Evolutionary conservation across 2,888 invertebrate genomes (phyloP), one percentile per base, ranked within the genome.

Genomic region (Drosophila barbarae): DNA sequence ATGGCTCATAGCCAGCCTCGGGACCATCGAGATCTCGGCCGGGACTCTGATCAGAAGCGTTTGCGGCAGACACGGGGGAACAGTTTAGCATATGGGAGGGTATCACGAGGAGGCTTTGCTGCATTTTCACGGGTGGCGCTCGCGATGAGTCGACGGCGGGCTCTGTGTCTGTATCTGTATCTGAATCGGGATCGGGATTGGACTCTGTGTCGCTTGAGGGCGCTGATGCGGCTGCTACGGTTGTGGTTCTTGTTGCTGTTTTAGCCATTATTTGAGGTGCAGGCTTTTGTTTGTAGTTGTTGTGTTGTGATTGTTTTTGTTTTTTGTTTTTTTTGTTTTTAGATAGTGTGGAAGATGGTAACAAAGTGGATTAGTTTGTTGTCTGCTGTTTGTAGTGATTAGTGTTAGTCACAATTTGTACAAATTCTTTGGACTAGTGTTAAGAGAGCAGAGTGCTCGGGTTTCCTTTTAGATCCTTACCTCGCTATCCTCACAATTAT

Each of bases 401-500:
- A 74, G 71, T 69, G 77, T 86, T 86, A 86, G 86, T 85, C 72
- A 86, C 87, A 78, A 68, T 63, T 61, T 63, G 34, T 42, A 57
- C 36, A 39, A 34, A 26, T 36, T 35, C 13, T 30, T 46, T 2
- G 30, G 9, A 13, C n/a, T 23, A 21, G 55, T 23, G 38, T 52
- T 35, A 34, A 35, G 23, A 26, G 42, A 13, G 23, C 10, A 26
- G 1, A 9, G 6, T 5, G 2, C 3, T 8, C 6, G 28, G 26
- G n/a, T 9, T 9, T 12, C 2, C 12, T n/a, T 12, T 0, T 18
- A 8, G 6, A 3, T 34, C 66, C 86, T 77, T 72, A 89, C 90
- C 88, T 89, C 89, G 77, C 89, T 89, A 53, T 88, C 89, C 65
- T 87, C 84, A 75, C 83, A 86, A 41, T 86, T 76, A 54, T 32